Percentiles rank a stretch among this genome's conserved stretches.
Conservation (phyloP, 64 coral and sea anemone genomes). For the Catalaphyllia jardinei region DNA sequence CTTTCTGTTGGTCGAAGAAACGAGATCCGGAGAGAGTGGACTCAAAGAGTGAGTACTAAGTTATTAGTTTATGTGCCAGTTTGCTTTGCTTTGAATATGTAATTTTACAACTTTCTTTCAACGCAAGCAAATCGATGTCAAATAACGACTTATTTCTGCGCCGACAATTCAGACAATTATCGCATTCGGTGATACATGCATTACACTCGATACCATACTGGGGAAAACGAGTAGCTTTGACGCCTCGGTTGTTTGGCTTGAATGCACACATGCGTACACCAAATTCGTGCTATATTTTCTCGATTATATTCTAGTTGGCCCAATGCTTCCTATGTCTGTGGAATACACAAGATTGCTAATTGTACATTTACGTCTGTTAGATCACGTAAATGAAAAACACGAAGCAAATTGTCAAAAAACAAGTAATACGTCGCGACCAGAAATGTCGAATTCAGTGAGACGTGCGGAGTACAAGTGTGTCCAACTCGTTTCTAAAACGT, state of each 20-base stretch:
- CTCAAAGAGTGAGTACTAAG: slow-evolving; percentile 2
- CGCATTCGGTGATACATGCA: too few species aligned
- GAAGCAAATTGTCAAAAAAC: not conserved
- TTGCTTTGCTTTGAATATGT: not conserved
- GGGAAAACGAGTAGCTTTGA: too few species aligned
- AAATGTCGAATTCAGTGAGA: not conserved
- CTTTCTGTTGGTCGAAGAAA: not conserved
- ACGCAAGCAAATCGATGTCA: not conserved
- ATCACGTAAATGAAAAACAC: not conserved
- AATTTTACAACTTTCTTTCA: not conserved
- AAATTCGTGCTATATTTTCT: not conserved
- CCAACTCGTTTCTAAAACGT: not conserved
- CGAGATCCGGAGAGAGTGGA: not conserved
- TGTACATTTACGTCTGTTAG: not conserved
- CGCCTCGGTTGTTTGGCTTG: too few species aligned
- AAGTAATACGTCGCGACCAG: not conserved
- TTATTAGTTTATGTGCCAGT: not conserved
- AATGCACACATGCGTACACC: too few species aligned
- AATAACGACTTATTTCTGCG: not conserved
- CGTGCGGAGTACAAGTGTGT: not conserved
- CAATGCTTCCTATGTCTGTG: not conserved
- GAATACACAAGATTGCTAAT: not conserved
- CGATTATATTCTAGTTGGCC: not conserved
- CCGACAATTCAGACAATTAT: too few species aligned
- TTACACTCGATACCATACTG: too few species aligned